These are phyloP conservation scores for Zosterops borbonicus DNA, from an alignment of 2,113 vertebrate species.

Conservation along the genomic window DNA sequence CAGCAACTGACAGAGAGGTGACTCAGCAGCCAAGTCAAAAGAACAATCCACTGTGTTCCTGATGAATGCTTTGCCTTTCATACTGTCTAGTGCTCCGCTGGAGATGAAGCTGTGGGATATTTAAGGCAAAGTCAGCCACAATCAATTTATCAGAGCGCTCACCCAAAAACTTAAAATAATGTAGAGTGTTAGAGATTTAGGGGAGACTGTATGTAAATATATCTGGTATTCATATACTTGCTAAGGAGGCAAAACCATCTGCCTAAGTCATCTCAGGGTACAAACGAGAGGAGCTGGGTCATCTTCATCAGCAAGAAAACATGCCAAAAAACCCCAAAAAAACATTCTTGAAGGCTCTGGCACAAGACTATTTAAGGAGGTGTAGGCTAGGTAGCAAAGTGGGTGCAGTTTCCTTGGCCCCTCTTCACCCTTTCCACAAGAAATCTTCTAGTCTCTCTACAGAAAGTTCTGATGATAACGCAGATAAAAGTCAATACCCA, in stretches of 20 bases:
- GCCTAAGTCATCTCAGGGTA: neutral
- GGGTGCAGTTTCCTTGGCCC: neutral
- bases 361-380: neutral
- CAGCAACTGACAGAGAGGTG: neutral
- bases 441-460: neutral
- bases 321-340: neutral
- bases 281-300: neutral
- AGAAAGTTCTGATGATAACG: neutral
- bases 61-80: neutral
- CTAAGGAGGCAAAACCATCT: neutral
- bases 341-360: neutral
- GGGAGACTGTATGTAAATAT: neutral
- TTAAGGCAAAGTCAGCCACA: neutral
- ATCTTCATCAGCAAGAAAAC: neutral
- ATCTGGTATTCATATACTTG: neutral
- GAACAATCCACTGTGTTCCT: neutral
- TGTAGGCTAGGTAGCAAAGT: neutral
- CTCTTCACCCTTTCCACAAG: neutral
- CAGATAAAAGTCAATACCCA: neutral
- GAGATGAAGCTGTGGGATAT: neutral
- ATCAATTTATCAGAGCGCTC: neutral
- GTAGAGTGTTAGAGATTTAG: neutral
- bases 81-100: neutral
- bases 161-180: neutral
- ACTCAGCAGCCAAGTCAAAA: neutral